phyloP scores from a whole-genome alignment of 2,888 invertebrate genomes.

The Athetis lepigone region DNA sequence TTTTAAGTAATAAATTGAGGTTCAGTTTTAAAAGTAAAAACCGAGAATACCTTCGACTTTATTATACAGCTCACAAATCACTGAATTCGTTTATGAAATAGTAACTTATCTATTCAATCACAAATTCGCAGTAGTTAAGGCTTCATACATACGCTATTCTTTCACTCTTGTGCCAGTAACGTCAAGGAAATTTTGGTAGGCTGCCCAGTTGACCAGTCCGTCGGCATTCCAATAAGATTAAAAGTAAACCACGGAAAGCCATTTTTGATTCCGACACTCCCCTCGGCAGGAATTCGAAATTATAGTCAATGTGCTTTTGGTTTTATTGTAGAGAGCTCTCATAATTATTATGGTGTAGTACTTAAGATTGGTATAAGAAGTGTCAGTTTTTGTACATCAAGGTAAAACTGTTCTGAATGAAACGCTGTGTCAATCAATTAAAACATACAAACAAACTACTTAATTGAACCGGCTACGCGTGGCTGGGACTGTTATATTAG shows the following conservation, averaged over 20 bases:
- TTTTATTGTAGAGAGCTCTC: not conserved
- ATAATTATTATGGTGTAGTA: not conserved
- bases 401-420: too few species aligned
- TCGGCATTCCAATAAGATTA: conserved; percentile 80
- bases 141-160: conserved; percentile 36
- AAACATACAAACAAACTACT: too few species aligned
- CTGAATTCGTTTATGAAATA: too few species aligned
- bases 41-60: too few species aligned
- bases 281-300: not conserved
- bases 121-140: too few species aligned
- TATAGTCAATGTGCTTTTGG: not conserved
- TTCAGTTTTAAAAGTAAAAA: too few species aligned
- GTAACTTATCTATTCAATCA: too few species aligned
- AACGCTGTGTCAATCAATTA: too few species aligned
- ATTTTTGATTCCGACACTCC: conserved; percentile 45
- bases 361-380: not conserved
- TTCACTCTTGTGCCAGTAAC: conserved; percentile 17
- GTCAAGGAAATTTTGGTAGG: conserved; percentile 68
- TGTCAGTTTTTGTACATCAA: not conserved
- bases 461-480: too few species aligned
- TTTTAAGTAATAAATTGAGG: too few species aligned
- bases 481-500: too few species aligned
- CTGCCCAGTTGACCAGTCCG: conserved; percentile 71
- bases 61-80: too few species aligned
- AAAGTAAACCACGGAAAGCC: conserved; percentile 70